Evolutionary conservation across 64 coral and sea anemone genomes (phyloP).

Genomic region (Trachythela sp.): DNA sequence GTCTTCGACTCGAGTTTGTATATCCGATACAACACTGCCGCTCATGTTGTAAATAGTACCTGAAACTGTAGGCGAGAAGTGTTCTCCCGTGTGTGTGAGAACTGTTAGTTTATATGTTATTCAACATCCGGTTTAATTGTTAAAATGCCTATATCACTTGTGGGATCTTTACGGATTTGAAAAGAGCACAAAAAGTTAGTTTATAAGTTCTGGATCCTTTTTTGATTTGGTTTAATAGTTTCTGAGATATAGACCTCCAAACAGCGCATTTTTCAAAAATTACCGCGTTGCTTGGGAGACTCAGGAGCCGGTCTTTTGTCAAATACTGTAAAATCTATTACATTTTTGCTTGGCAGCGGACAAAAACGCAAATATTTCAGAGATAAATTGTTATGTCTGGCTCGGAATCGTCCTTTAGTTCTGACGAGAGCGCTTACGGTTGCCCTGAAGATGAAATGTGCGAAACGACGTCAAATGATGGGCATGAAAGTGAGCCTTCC

Average conservation of each 20-base stretch:
- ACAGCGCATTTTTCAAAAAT: not conserved
- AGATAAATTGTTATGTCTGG: not conserved
- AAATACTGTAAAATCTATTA: not conserved
- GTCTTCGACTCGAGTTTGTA: too few species aligned
- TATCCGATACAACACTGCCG: too few species aligned
- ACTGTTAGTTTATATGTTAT: too few species aligned
- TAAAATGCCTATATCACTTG: constrained; percentile 18
- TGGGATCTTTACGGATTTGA: not conserved
- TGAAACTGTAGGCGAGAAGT: too few species aligned
- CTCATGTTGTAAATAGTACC: too few species aligned
- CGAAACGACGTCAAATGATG: not conserved
- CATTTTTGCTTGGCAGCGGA: not conserved
- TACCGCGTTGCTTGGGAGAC: not conserved
- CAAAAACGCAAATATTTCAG: not conserved
- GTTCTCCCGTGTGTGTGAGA: too few species aligned
- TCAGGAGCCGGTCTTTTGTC: not conserved
- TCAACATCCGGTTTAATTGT: too few species aligned
- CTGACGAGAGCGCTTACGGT: not conserved
- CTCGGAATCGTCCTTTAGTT: not conserved
- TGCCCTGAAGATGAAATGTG: not conserved
- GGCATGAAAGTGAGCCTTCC: not conserved
- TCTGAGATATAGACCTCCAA: not conserved
- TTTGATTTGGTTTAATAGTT: constrained; percentile 9
- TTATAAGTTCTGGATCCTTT: not conserved
- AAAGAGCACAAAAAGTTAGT: constrained; percentile 11